Base-by-base conservation (phyloP, 2,888 invertebrate genomes). In the Lithophane semibrunnea region DNA sequence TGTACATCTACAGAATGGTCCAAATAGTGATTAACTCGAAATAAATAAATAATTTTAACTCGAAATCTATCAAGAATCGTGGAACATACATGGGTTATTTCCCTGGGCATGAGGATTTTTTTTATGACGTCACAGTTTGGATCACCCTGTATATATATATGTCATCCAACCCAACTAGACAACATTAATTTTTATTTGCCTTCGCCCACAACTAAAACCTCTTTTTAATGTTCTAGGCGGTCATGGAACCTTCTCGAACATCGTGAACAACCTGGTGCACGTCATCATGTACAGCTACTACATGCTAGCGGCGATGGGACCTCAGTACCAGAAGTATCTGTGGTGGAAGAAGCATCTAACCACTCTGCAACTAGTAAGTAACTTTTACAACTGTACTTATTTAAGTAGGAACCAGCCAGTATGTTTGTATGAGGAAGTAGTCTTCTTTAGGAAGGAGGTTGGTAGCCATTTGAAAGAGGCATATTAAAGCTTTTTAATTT, bases 261-360 rank as follows among this genome's bases (percentile, higher is more conserved):
- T 98, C 88, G 97, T 99, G 90, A 99, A 99, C 96, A 98, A 98
- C 90, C 95, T 98, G 85, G 98, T 99, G 8, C 99, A 99, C 93
- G 97, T 98, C 71, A 97, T 98, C 88, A 98, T 99, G 98, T 99
- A 99, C 95, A 97, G 97, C 71, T 99, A 99, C 95, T 99, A 99
- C 95, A 98, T 98, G 97, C 94, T 98, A 91, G 97, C 99, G 0
- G 98, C 98, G 2, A 97, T 98, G 97, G 99, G 99, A 1, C 98
- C 98, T 0, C 97, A 98, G 91, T 98, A 98, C 95, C 98, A 98
- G 92, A 98, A 98, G 92, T 99, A 98, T 92, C 94, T 99, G 58
- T 99, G 98, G 98, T 99, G 99, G 99, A 99, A 99, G 95, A 98
- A 98, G 89, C 98, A 99, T 90, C 97, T 99, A 88, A 99, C 99